phyloP scores from a whole-genome alignment of 2,113 vertebrate species.

The Sebastes schlegelii region DNA sequence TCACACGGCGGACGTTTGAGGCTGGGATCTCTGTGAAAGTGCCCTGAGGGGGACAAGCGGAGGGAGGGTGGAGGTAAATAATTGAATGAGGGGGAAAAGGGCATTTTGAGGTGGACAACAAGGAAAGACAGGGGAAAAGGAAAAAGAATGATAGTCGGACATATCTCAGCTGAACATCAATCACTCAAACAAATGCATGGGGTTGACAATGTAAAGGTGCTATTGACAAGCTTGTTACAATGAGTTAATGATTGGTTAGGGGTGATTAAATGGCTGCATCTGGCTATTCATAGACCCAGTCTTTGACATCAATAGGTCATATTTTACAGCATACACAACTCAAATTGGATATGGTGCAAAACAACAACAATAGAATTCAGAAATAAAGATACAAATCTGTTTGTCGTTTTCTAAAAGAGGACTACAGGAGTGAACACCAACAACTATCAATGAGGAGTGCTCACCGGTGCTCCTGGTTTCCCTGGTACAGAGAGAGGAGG shows the following conservation, averaged over 20 bases:
- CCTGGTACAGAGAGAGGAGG: conserved; percentile 90
- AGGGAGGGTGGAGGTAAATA: conserved; percentile 3
- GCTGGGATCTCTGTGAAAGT: conserved; percentile 94
- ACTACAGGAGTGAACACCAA: no score
- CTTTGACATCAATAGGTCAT: no score
- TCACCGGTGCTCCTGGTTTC: conserved; percentile 88
- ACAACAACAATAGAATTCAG: no score
- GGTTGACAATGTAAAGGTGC: neutral
- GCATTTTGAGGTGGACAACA: neutral
- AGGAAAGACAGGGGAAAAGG: neutral
- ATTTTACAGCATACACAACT: no score
- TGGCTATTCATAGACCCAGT: no score
- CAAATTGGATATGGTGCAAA: no score
- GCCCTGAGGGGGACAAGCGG: conserved; percentile 80
- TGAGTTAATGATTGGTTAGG: neutral
- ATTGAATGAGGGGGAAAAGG: neutral
- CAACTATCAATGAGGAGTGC: conserved; percentile 16
- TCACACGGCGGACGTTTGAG: conserved; percentile 92
- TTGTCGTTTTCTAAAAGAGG: no score
- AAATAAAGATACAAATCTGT: no score
- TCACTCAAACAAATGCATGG: neutral
- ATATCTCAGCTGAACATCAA: neutral
- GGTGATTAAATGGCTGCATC: neutral
- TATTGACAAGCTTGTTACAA: neutral
- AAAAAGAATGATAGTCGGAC: neutral